Evolutionary conservation across 2,113 vertebrate genomes (phyloP).

Genomic region (Gyps fulvus): DNA sequence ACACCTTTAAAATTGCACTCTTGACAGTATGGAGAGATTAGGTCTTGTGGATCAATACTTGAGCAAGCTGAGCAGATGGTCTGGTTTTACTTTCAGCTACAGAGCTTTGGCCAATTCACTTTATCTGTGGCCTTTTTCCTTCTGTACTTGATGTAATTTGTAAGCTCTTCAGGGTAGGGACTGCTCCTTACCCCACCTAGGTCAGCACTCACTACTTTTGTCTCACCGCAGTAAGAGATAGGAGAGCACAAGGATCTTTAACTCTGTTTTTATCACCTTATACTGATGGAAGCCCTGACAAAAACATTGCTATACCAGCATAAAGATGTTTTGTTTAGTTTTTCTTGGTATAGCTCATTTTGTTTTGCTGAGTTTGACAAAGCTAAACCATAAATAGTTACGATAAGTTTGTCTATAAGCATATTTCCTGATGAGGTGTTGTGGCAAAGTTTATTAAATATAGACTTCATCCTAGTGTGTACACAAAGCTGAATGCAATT

Average conservation of each 20-base stretch:
- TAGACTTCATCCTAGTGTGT: neutral
- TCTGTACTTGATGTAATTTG: neutral
- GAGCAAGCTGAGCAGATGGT: neutral
- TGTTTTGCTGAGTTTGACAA: neutral
- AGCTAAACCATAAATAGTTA: neutral
- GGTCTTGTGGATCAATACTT: neutral
- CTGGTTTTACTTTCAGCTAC: neutral
- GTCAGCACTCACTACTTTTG: neutral
- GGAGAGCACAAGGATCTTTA: neutral
- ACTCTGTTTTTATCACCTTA: neutral
- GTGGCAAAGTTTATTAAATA: neutral
- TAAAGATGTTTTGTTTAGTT: neutral
- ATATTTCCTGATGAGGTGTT: neutral
- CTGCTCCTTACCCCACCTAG: neutral
- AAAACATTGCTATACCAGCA: neutral
- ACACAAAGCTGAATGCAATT: neutral
- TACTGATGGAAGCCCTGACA: neutral
- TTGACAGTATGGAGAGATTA: neutral
- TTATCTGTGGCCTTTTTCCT: neutral
- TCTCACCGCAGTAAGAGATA: neutral
- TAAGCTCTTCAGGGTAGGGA: neutral
- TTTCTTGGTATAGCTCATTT: neutral
- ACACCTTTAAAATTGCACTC: neutral
- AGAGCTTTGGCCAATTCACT: neutral
- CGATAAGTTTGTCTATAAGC: neutral